Percentiles rank a stretch among this genome's conserved stretches.
Conservation (phyloP, 2,888 invertebrate genomes). For the Salticus scenicus region DNA sequence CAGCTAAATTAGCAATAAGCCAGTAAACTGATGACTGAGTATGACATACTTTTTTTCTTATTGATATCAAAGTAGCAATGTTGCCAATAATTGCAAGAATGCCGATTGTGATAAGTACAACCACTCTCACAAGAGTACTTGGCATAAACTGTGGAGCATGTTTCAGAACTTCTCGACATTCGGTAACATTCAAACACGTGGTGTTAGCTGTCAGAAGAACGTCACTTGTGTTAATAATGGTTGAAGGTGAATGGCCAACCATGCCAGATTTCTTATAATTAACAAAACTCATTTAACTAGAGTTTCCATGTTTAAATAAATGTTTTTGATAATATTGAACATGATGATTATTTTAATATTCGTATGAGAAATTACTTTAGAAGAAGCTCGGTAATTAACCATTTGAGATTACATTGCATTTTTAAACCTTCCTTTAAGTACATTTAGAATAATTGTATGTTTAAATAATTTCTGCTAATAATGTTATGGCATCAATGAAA, state of each 20-base stretch:
- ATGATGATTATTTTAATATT: no score
- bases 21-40: slow-evolving; percentile 79
- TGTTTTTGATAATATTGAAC: no score
- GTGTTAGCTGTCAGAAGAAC: neutral
- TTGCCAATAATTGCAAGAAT: slow-evolving; percentile 85
- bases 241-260: neutral
- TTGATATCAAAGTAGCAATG: slow-evolving; percentile 85
- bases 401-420: no score
- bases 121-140: slow-evolving; percentile 81
- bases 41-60: slow-evolving; percentile 80
- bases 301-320: no score
- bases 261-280: neutral
- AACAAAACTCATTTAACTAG: no score
- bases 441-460: no score
- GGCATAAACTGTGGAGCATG: slow-evolving; percentile 82
- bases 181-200: neutral
- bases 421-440: no score
- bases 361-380: no score
- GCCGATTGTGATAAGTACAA: slow-evolving; percentile 83
- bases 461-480: no score
- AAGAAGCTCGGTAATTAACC: no score
- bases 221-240: neutral
- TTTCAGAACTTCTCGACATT: neutral
- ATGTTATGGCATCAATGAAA: no score
- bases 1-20: slow-evolving; percentile 86